Base-by-base conservation (phyloP, 2,888 invertebrate genomes). In the Orchesella flavescens region DNA sequence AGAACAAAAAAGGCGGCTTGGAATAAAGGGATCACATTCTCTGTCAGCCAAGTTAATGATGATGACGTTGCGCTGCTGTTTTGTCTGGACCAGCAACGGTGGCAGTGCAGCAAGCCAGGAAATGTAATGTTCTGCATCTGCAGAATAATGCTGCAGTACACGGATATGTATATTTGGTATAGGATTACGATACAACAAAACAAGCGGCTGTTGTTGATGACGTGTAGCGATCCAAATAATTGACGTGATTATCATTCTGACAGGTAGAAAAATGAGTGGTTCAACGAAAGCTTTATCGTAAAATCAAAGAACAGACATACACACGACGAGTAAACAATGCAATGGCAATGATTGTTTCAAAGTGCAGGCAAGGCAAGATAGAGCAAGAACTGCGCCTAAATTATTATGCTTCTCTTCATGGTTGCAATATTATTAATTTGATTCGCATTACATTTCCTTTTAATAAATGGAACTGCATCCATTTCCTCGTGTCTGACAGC, bases 201-300 rank as follows among this genome's bases (percentile, higher is more conserved):
- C 13, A 55, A 17, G 57, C 57, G 19, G 17, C 46, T 61, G 77
- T 66, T 71, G 71, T 21, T 55, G 71, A 71, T 77, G 77, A 68
- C 69, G 34, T 34, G 69, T 69, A 59, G 77, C 78, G 78, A 84
- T 78, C 73, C 80, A 81, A 85, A 84, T 87, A 86, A 87, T 86
- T 85, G 87, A 86, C 83, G 83, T 87, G 86, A 86, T 87, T 86
- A 87, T 87, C 81, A 86, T 85, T 85, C 79, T 87, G 87, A 86
- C 87, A 87, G 86, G 85, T 82, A 85, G 84, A 87, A 86, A 86
- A 86, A 87, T 87, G 86, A 85, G 80, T 65, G 73, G 81, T 84
- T 85, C 83, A 83, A 73, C 84, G 83, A 69, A 71, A 84, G 79
- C 85, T 87, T 86, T 86, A 87, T 87, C 87, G 85, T 77, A 76